Evolutionary conservation across 2,888 invertebrate genomes (phyloP).

Genomic region (Oscheius onirici): DNA sequence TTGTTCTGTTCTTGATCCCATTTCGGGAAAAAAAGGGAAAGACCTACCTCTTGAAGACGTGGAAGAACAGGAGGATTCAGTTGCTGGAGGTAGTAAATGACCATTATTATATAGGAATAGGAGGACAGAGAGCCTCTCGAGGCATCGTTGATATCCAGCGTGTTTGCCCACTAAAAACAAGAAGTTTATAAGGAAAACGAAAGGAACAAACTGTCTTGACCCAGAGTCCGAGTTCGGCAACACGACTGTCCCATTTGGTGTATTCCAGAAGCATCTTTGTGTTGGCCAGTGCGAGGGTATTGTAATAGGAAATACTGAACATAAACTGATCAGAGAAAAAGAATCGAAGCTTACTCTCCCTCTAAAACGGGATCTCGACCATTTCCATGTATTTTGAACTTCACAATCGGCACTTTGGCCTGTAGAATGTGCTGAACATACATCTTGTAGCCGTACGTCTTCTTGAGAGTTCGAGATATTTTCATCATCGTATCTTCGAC

Average conservation of each 20-base stretch:
- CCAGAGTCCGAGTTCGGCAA: conserved; percentile 66
- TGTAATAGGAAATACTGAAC: conserved; percentile 76
- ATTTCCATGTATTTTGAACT: conserved; percentile 72
- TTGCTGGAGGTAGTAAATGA: conserved; percentile 77
- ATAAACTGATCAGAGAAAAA: not conserved
- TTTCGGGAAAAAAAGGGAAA: too few species aligned
- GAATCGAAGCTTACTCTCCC: conserved; percentile 73
- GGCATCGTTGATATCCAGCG: conserved; percentile 76
- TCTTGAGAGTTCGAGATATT: conserved; percentile 5
- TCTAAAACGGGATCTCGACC: conserved; percentile 72
- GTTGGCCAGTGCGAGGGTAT: conserved; percentile 76
- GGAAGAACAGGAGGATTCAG: conserved; percentile 76
- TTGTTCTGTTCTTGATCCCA: too few species aligned
- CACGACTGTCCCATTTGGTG: conserved; percentile 73
- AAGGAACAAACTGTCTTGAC: conserved; percentile 63
- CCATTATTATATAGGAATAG: conserved; percentile 77
- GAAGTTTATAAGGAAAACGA: not conserved
- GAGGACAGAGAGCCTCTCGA: conserved; percentile 77
- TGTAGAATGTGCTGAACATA: conserved; percentile 57
- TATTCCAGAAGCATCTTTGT: conserved; percentile 76
- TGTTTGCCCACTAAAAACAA: conserved; percentile 75
- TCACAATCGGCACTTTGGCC: conserved; percentile 78
- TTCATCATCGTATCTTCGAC: not conserved
- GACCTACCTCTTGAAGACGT: conserved; percentile 76
- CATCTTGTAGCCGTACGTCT: conserved; percentile 12